These are phyloP conservation scores for Lepidurus couesii DNA, from an alignment of 1,140 invertebrate species.

Conservation along the genomic window DNA sequence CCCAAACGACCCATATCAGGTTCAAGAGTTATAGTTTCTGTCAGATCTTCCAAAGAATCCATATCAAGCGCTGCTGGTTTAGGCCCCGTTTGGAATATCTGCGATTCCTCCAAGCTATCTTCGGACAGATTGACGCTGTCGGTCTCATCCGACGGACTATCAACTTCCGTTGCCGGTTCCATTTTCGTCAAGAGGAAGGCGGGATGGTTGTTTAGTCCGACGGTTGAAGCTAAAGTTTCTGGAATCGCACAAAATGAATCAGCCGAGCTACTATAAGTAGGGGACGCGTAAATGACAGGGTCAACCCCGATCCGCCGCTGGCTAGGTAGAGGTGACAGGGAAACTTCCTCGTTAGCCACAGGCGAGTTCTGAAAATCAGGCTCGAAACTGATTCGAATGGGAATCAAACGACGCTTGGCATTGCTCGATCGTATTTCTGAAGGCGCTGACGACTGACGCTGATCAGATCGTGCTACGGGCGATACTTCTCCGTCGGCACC, in stretches of 20 bases:
- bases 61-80: not conserved
- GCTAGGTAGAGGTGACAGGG: not conserved
- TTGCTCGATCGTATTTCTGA: not conserved
- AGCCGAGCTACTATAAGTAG: not conserved
- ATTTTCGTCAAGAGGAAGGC: not conserved
- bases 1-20: not conserved
- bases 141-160: not conserved
- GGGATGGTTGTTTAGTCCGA: not conserved
- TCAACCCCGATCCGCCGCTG: not conserved
- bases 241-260: not conserved
- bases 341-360: not conserved
- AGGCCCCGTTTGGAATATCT: not conserved
- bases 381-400: not conserved
- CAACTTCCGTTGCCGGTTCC: not conserved
- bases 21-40: not conserved
- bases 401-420: not conserved
- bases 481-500: not conserved
- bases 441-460: not conserved
- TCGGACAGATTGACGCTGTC: not conserved
- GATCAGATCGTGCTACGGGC: not conserved
- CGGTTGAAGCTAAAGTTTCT: not conserved
- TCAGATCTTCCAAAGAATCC: not conserved
- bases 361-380: slow-evolving; percentile 1
- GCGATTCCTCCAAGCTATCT: not conserved
- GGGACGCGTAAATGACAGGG: not conserved